Evolutionary conservation across 2,797 vertebrate genomes (phyloP).

Genomic region (Typhlichthys eigenmanni): DNA sequence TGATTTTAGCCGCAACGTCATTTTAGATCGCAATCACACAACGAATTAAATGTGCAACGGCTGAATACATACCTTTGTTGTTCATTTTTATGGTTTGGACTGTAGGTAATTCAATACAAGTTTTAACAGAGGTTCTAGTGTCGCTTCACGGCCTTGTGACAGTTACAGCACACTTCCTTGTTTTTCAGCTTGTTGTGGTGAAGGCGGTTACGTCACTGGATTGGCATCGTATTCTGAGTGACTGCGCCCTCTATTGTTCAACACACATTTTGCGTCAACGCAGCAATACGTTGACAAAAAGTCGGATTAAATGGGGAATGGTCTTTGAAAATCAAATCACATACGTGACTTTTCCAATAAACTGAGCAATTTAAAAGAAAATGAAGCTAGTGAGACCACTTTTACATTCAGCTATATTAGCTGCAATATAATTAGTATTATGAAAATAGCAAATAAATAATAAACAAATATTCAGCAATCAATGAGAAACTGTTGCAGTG

Average conservation of each 20-base stretch:
- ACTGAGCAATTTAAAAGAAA: not conserved
- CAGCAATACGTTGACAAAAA: not conserved
- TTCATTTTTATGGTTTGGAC: constrained; percentile 73
- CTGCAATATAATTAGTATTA: too few species aligned
- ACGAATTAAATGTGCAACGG: constrained; percentile 3
- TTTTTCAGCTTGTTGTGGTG: constrained; percentile 81
- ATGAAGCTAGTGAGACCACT: not conserved
- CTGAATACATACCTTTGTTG: constrained; percentile 79
- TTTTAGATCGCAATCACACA: constrained; percentile 38
- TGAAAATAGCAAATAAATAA: too few species aligned
- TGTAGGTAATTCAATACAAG: constrained; percentile 31
- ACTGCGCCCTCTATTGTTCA: constrained; percentile 45
- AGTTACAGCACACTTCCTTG: constrained; percentile 82
- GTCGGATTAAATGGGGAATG: too few species aligned
- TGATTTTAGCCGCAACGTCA: constrained; percentile 26
- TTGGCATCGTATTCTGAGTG: constrained; percentile 6
- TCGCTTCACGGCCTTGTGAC: constrained; percentile 67
- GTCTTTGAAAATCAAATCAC: not conserved
- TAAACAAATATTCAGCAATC: too few species aligned
- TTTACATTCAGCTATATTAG: not conserved
- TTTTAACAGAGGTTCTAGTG: constrained; percentile 46
- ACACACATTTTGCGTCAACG: not conserved
- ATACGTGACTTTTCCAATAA: not conserved
- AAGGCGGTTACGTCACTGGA: constrained; percentile 72
- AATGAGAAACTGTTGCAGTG: too few species aligned